Evolutionary conservation across 2,888 invertebrate species (phyloP).

Genomic region (Tetramorium bicarinatum): DNA sequence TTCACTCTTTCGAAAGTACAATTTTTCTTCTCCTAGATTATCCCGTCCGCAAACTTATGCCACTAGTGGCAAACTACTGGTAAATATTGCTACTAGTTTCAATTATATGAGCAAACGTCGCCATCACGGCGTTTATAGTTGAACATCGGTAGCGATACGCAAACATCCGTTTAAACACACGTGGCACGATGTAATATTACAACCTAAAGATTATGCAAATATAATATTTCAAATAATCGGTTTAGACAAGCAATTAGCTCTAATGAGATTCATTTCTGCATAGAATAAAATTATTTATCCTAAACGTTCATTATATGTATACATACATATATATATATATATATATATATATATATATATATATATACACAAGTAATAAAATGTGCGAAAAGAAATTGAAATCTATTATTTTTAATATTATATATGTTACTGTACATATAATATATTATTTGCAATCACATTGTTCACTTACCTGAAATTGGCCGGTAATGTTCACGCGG

Average conservation of each 20-base stretch:
- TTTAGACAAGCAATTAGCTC: neutral
- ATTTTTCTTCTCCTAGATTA: neutral
- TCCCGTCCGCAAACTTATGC: neutral
- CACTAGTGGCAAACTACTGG: neutral
- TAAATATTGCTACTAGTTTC: slow-evolving; percentile 7
- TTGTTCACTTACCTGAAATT: slow-evolving; percentile 60
- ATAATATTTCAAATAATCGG: neutral
- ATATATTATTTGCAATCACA: neutral
- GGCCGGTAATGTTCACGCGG: slow-evolving; percentile 60
- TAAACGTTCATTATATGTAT: neutral
- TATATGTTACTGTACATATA: neutral
- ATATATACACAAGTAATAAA: neutral
- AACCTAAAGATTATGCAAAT: neutral
- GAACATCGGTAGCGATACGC: neutral
- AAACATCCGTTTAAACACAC: slow-evolving; percentile 1
- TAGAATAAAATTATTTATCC: neutral
- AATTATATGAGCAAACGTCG: slow-evolving; percentile 3
- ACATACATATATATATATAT: no score
- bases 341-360: no score
- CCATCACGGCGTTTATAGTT: neutral
- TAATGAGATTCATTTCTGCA: neutral
- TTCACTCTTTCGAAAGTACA: neutral
- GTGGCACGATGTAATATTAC: neutral
- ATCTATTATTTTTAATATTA: neutral
- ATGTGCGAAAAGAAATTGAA: neutral